Evolutionary conservation across 2,888 invertebrate species (phyloP).

Genomic region (Piscicola geometra): DNA sequence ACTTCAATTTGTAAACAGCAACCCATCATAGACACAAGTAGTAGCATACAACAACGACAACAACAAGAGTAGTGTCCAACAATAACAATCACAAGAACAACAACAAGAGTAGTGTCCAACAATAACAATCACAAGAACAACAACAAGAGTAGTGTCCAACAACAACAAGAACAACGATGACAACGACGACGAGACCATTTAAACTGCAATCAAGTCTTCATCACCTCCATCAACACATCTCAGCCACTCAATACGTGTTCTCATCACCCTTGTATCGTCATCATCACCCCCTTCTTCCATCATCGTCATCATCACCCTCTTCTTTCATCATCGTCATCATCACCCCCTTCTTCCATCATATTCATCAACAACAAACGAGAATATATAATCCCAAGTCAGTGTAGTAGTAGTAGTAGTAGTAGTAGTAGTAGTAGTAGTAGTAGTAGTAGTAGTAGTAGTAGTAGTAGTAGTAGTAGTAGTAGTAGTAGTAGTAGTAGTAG

Average conservation of each 20-base stretch:
- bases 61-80: not conserved
- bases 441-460: conserved; percentile 34
- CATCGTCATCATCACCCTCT: not conserved
- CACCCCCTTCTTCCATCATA: not conserved
- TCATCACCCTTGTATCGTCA: not conserved
- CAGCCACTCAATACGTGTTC: not conserved
- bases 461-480: conserved; percentile 42
- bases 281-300: not conserved
- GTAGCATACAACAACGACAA: not conserved
- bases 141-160: not conserved
- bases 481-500: conserved; percentile 24
- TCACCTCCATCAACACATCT: conserved; percentile 13
- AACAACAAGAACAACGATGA: not conserved
- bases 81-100: not conserved
- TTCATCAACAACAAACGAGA: no score
- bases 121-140: not conserved
- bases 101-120: not conserved
- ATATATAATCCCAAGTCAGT: no score
- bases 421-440: conserved; percentile 35
- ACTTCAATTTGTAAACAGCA: not conserved
- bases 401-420: conserved; percentile 36
- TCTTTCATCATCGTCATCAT: not conserved
- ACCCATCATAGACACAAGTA: not conserved
- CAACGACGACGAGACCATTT: not conserved
- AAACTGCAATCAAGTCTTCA: conserved; percentile 16